Evolutionary conservation across 2,113 vertebrate genomes (phyloP).

Genomic region (Arizona elegans): DNA sequence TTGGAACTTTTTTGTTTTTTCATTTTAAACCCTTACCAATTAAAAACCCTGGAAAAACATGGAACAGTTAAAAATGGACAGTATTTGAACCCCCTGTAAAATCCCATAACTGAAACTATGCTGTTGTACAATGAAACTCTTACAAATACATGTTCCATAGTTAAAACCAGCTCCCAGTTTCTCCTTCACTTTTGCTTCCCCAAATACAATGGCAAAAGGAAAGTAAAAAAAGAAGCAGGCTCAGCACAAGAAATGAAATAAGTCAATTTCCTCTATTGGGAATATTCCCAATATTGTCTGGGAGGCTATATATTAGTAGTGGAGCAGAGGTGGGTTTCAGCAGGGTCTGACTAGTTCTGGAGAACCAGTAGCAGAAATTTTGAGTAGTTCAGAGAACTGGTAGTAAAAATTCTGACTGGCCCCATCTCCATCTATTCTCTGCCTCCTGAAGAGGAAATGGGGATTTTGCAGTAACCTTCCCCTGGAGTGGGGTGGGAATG

Average conservation of each 20-base stretch:
- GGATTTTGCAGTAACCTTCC: too few relatives aligned
- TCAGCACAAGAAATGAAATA: background rate
- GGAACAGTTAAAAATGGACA: background rate
- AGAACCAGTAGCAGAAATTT: too few relatives aligned
- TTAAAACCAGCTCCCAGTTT: background rate
- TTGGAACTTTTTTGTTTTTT: background rate
- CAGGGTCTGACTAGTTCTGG: too few relatives aligned
- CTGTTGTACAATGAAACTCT: background rate
- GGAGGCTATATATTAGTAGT: background rate
- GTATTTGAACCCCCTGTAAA: background rate
- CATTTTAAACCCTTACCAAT: background rate
- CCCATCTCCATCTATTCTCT: too few relatives aligned
- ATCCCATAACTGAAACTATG: background rate
- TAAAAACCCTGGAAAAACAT: background rate
- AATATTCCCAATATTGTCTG: background rate
- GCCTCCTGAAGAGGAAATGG: too few relatives aligned
- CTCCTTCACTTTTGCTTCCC: background rate
- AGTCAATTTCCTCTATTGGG: background rate
- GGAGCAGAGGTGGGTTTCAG: too few relatives aligned
- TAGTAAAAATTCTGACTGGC: too few relatives aligned
- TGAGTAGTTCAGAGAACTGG: too few relatives aligned
- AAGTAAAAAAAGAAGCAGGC: background rate
- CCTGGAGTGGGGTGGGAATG: too few relatives aligned
- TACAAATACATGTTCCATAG: background rate
- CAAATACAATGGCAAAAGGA: too few relatives aligned